These are phyloP conservation scores for Ursus arctos DNA, from an alignment of 2,113 vertebrate genomes.

Conservation along the genomic window DNA sequence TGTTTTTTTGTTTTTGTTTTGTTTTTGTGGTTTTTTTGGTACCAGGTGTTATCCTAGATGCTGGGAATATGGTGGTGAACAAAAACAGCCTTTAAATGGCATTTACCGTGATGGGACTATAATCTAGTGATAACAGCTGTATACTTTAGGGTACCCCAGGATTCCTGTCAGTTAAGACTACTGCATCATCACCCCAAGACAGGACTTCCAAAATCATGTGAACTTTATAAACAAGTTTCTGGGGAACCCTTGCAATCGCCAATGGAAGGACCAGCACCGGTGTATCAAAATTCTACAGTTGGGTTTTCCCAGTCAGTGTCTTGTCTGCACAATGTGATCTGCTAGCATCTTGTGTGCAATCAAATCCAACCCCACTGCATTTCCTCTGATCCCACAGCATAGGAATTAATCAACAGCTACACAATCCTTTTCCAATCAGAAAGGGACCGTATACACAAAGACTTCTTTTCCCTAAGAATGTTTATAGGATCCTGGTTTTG, in stretches of 20 bases:
- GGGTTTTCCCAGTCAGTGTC: background rate
- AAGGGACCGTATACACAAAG: background rate
- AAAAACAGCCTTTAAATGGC: background rate
- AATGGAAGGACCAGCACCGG: background rate
- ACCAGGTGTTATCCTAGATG: background rate
- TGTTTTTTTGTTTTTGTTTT: background rate
- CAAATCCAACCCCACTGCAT: background rate
- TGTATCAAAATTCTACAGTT: background rate
- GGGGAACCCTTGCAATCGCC: background rate
- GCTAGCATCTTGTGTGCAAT: background rate
- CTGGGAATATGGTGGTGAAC: background rate
- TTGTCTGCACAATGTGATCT: background rate
- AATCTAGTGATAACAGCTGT: background rate
- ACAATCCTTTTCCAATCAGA: background rate
- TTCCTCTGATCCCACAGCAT: background rate
- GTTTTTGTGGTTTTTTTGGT: background rate
- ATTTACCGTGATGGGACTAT: background rate
- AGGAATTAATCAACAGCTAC: background rate
- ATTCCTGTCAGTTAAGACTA: background rate
- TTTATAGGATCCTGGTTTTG: background rate
- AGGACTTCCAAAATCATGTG: background rate
- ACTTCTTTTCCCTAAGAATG: background rate
- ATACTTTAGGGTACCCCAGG: background rate
- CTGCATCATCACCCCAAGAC: background rate
- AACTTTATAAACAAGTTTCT: background rate